Evolutionary conservation across 2,888 invertebrate species (phyloP).

Genomic region (Pseudoips prasinana): DNA sequence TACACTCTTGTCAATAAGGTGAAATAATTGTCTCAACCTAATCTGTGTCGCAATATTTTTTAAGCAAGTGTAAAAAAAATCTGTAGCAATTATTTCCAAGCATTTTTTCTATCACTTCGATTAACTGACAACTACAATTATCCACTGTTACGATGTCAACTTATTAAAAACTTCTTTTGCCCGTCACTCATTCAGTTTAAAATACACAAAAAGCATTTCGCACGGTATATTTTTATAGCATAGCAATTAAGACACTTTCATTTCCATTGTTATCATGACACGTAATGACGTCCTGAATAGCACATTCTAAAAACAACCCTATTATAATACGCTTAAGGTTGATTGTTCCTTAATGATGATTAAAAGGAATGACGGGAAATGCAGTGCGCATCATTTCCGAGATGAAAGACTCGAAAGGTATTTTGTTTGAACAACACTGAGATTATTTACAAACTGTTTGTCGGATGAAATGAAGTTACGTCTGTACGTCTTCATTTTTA

Average conservation of each 20-base stretch:
- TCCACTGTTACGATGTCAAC: no score
- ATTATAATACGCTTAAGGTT: neutral
- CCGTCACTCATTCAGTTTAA: neutral
- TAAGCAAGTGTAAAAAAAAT: no score
- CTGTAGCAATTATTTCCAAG: no score
- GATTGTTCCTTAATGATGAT: no score
- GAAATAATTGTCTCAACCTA: no score
- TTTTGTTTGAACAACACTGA: neutral
- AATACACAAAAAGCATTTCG: constrained; percentile 8
- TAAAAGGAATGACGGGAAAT: neutral
- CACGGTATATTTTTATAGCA: constrained; percentile 19
- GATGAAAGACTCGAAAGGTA: neutral
- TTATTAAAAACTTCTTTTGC: constrained; percentile 5
- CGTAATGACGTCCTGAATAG: constrained; percentile 1
- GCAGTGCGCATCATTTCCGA: neutral
- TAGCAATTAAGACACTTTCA: constrained; percentile 28
- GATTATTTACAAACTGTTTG: neutral
- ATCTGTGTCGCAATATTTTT: no score
- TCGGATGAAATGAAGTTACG: neutral
- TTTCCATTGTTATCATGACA: constrained; percentile 23
- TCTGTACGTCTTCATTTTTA: no score
- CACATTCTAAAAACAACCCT: constrained; percentile 3
- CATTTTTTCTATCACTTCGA: no score
- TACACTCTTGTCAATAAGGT: no score
- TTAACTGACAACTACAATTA: neutral